phyloP scores from a whole-genome alignment of 2,113 vertebrate species.

The Jaculus jaculus region DNA sequence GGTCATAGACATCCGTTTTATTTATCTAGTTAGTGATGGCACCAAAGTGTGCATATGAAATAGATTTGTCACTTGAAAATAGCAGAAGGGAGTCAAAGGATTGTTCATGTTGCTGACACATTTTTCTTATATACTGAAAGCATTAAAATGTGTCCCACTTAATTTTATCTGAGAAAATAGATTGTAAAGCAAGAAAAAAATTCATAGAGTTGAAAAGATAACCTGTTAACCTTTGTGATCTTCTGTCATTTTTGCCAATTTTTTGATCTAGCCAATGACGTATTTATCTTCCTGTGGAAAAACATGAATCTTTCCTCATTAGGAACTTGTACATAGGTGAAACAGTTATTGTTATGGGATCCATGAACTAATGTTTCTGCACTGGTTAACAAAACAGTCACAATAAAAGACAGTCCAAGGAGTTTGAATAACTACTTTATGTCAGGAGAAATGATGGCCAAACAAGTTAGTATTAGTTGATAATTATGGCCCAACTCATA shows the following conservation, averaged over 20 bases:
- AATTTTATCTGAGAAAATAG: slow-evolving; percentile 63
- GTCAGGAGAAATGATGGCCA: background rate
- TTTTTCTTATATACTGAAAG: slow-evolving; percentile 66
- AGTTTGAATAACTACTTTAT: background rate
- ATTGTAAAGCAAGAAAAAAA: slow-evolving; percentile 63
- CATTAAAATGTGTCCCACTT: slow-evolving; percentile 57
- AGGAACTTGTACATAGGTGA: background rate
- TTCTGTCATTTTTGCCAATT: background rate
- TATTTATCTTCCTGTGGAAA: background rate
- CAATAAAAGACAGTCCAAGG: background rate
- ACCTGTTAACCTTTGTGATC: background rate
- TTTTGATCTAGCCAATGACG: background rate
- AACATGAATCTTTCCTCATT: background rate
- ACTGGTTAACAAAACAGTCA: background rate
- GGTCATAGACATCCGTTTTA: slow-evolving; percentile 59
- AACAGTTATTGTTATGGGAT: background rate
- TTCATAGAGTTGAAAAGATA: slow-evolving; percentile 13
- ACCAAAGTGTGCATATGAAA: slow-evolving; percentile 60
- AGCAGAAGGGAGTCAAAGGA: slow-evolving; percentile 40
- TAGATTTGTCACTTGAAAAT: slow-evolving; percentile 64
- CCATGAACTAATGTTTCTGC: background rate
- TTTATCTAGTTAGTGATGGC: slow-evolving; percentile 68
- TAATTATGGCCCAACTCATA: background rate
- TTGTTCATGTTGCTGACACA: slow-evolving; percentile 48
- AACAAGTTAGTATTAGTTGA: background rate